phyloP scores from a whole-genome alignment of 2,797 vertebrate species.

The Diceros bicornis region DNA sequence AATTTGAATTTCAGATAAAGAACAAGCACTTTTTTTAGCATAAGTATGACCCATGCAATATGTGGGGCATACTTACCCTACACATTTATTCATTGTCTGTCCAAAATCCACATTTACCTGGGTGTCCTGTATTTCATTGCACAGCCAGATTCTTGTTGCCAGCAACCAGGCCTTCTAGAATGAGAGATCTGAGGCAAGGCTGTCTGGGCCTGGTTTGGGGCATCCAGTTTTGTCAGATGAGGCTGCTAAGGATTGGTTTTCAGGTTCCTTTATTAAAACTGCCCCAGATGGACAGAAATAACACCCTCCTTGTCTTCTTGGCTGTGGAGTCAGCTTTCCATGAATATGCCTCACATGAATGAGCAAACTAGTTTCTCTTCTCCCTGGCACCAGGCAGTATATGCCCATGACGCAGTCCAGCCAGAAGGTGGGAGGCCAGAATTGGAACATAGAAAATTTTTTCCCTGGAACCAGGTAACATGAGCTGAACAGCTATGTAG shows the following conservation, averaged over 20 bases:
- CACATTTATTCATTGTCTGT: not conserved
- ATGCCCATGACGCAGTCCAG: not conserved
- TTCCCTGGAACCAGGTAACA: not conserved
- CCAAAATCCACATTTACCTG: not conserved
- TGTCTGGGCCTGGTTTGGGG: not conserved
- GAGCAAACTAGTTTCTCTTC: conserved; percentile 58
- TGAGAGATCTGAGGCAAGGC: not conserved
- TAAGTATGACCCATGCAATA: not conserved
- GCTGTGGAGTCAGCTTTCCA: not conserved
- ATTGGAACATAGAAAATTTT: conserved; percentile 24
- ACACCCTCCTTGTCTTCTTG: not conserved
- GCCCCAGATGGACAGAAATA: conserved; percentile 19
- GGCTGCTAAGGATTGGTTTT: not conserved
- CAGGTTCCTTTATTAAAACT: not conserved
- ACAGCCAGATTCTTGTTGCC: not conserved
- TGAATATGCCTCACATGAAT: not conserved
- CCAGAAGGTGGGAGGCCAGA: conserved; percentile 2
- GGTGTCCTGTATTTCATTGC: not conserved
- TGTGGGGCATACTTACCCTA: not conserved
- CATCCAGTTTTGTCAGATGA: not conserved
- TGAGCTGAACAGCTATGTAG: not conserved
- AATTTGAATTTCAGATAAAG: not conserved
- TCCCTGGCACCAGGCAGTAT: not conserved
- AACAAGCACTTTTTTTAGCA: not conserved
- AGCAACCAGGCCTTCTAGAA: not conserved